phyloP scores from a whole-genome alignment of 1,140 invertebrate species.

The Drosophila pseudoobscura region DNA sequence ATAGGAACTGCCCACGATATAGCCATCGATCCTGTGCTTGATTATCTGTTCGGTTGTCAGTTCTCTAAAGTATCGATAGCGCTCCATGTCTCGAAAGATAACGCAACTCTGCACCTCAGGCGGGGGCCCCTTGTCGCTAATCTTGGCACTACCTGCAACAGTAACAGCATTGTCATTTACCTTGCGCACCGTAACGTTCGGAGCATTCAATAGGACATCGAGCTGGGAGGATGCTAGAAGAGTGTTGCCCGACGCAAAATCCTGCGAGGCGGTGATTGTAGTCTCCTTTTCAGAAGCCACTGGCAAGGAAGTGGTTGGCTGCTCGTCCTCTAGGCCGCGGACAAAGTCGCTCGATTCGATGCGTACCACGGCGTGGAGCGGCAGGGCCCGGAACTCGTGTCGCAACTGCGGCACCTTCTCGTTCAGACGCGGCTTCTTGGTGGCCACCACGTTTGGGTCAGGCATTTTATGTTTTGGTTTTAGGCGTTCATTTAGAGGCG shows the following conservation, averaged over 20 bases:
- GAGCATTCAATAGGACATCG: slow-evolving; percentile 27
- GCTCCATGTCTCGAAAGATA: slow-evolving; percentile 38
- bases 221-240: slow-evolving; percentile 51
- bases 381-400: slow-evolving; percentile 54
- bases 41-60: slow-evolving; percentile 36
- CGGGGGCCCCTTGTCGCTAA: neutral
- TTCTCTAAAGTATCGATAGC: slow-evolving; percentile 24
- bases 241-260: slow-evolving; percentile 44
- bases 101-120: neutral
- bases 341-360: neutral
- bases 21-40: slow-evolving; percentile 35
- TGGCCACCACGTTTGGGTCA: neutral
- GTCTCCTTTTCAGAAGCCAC: no score
- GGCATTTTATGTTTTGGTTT: neutral
- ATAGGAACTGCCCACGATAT: slow-evolving; percentile 25
- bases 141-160: slow-evolving; percentile 6
- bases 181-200: slow-evolving; percentile 26
- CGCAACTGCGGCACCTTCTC: slow-evolving; percentile 57
- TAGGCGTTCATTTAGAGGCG: neutral
- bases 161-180: slow-evolving; percentile 33
- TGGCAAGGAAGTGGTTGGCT: no score
- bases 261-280: slow-evolving; percentile 48
- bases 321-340: no score
- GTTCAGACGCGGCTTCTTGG: slow-evolving; percentile 32
- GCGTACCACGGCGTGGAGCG: slow-evolving; percentile 27